Conservation (phyloP, 2,797 vertebrate species). For the Sorex maritimensis region DNA sequence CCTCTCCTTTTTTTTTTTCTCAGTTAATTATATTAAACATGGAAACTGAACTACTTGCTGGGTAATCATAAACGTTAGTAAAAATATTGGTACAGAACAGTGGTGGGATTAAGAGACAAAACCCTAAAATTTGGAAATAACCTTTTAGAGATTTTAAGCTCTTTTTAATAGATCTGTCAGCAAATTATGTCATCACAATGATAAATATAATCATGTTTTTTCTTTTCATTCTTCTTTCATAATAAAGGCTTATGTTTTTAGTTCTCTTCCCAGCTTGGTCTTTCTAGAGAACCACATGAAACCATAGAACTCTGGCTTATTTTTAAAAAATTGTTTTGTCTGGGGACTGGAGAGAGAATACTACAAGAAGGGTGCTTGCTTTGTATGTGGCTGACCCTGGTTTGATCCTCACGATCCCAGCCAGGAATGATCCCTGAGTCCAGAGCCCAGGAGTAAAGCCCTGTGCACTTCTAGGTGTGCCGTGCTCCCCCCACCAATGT, state of each 20-base stretch:
- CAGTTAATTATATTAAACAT: slow-evolving; percentile 19
- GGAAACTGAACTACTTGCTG: not conserved
- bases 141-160: not conserved
- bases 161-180: not conserved
- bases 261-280: not conserved
- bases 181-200: not conserved
- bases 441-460: no score
- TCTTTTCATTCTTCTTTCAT: not conserved
- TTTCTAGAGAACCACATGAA: slow-evolving; percentile 14
- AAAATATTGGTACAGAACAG: not conserved
- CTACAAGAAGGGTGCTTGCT: no score
- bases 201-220: not conserved
- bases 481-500: no score
- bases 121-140: not conserved
- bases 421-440: no score
- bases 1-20: not conserved
- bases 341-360: no score
- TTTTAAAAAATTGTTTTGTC: slow-evolving; percentile 7
- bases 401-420: no score
- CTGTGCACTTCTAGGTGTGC: no score
- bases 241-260: no score
- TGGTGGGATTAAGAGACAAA: slow-evolving; percentile 32
- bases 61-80: slow-evolving; percentile 2
- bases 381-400: no score
- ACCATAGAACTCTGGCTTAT: not conserved